phyloP scores from a whole-genome alignment of 2,888 invertebrate genomes.

The Lasioglossum calceatum region DNA sequence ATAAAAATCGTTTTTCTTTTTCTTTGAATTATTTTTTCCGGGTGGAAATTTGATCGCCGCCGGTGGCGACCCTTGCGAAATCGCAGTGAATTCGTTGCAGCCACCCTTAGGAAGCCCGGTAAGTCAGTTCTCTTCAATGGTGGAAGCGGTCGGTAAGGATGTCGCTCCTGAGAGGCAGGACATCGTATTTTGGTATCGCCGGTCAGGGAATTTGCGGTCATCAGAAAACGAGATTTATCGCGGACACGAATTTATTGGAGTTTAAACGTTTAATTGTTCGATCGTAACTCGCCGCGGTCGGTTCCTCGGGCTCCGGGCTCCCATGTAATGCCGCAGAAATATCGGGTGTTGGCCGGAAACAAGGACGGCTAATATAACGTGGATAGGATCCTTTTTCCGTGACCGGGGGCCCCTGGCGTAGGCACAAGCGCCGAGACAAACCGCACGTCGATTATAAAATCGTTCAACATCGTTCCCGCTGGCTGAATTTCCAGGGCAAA shows the following conservation, averaged over 20 bases:
- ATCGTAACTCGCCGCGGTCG: slow-evolving; percentile 69
- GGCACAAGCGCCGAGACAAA: slow-evolving; percentile 64
- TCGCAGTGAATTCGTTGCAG: slow-evolving; percentile 68
- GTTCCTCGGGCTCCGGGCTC: slow-evolving; percentile 65
- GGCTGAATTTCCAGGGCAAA: slow-evolving; percentile 54
- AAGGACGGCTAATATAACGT: slow-evolving; percentile 58
- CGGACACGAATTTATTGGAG: slow-evolving; percentile 77
- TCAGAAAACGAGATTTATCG: slow-evolving; percentile 73
- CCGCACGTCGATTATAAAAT: slow-evolving; percentile 72
- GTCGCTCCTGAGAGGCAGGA: slow-evolving; percentile 21
- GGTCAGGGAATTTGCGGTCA: slow-evolving; percentile 56
- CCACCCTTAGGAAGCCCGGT: slow-evolving; percentile 53
- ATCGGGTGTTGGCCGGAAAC: slow-evolving; percentile 66
- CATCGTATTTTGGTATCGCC: slow-evolving; percentile 30
- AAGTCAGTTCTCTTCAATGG: slow-evolving; percentile 66
- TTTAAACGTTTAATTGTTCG: slow-evolving; percentile 79
- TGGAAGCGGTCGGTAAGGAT: slow-evolving; percentile 58
- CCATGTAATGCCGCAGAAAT: slow-evolving; percentile 67
- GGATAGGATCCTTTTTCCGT: slow-evolving; percentile 56
- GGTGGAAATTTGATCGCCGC: slow-evolving; percentile 37
- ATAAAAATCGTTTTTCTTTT: background rate
- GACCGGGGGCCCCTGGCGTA: slow-evolving; percentile 59
- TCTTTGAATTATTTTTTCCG: background rate
- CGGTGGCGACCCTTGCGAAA: slow-evolving; percentile 76
- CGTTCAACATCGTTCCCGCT: slow-evolving; percentile 61